Evolutionary conservation across 37 sponge, comb jelly and placozoan genomes (phyloP).

Genomic region (Tethya wilhelma): DNA sequence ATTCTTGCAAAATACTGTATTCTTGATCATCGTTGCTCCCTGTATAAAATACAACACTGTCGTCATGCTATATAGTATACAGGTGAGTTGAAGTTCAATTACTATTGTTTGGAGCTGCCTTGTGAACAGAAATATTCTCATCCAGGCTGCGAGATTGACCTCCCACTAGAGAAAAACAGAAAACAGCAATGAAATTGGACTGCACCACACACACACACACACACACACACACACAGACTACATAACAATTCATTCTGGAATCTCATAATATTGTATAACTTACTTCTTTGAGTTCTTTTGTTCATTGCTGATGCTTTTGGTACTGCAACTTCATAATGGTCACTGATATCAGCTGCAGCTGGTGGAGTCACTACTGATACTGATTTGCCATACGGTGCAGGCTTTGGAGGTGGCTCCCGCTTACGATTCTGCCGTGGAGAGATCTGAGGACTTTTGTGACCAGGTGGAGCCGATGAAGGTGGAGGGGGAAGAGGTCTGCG

Average conservation of each 20-base stretch:
- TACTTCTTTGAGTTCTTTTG: no score
- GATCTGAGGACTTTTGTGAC: not conserved
- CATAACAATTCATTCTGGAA: no score
- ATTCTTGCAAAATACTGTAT: constrained; percentile 2
- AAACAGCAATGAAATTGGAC: not conserved
- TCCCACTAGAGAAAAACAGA: not conserved
- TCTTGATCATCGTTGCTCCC: not conserved
- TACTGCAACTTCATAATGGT: no score
- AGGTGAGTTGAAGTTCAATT: not conserved
- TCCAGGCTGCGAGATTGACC: not conserved
- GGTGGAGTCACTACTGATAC: no score
- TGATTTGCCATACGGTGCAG: constrained; percentile 32
- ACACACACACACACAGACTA: no score
- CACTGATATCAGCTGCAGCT: no score
- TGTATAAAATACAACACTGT: not conserved
- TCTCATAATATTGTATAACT: no score
- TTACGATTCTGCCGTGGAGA: not conserved
- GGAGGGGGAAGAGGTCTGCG: constrained; percentile 27
- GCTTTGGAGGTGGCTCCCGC: not conserved
- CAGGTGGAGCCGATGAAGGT: not conserved
- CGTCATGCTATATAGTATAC: no score
- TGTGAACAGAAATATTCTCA: no score
- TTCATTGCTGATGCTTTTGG: no score
- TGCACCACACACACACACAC: no score
- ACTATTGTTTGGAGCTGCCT: not conserved